Evolutionary conservation across 1,140 invertebrate genomes (phyloP), one percentile per base, ranked within the genome.

Genomic region (Drosophila ohnishii): DNA sequence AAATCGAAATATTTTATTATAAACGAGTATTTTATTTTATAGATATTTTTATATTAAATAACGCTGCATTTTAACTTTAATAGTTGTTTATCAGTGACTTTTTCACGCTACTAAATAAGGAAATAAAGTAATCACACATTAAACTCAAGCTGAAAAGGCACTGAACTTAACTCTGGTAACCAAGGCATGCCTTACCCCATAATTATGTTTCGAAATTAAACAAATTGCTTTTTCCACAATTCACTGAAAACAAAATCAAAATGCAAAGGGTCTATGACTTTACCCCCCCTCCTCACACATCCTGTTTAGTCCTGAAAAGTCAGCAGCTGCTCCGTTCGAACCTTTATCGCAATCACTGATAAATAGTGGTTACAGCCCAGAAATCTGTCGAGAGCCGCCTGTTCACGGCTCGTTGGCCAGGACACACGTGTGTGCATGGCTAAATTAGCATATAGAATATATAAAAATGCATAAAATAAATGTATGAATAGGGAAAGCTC

Each of bases 361-460:
- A 53, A 53, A 53, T 75, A 75, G 40, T 30, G 44, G 44, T 39
- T 35, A 65, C 69, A 40, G 40, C 35, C 51, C 59, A 42, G 63
- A 85, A 84, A 84, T 84, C 81, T 85, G 81, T 80, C 42, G 64
- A 74, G 45, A 58, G 47, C 62, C 48, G 53, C 48, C 62, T 82
- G 76, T 83, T 87, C 69, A 87, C 79, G 79, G 83, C 75, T 78
- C 81, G 79, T 71, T 86, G 84, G 72, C 34, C 67, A 66, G 70
- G 56, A 83, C 83, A 77, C 81, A 80, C 81, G 83, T 79, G 62
- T 59, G 83, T 73, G 61, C 45, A 40, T 13, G 2, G 22, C 28
- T 25, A 11, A 39, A 83, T 84, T 84, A 72, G 66, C 80, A 84
- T 79, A 74, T 51, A 48, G 19, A 55, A 30, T 44, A 45, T 22